Evolutionary conservation across 2,113 vertebrate species (phyloP), one percentile per base, ranked within the genome.

Genomic region (Leptodactylus fuscus): DNA sequence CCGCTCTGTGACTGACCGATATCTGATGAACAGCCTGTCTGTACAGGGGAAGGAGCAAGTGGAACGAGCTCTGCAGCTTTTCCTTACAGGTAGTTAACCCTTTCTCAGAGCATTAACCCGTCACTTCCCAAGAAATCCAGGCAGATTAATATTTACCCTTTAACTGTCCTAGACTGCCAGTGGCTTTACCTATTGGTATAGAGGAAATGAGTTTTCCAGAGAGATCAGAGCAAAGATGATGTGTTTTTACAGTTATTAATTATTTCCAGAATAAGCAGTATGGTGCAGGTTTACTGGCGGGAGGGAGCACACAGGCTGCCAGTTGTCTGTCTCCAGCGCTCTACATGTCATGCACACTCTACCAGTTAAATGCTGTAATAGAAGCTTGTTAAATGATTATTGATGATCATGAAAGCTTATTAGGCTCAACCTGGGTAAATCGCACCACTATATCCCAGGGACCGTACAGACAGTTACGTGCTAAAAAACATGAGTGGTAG

Each of bases 381-480:
- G 29, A 55, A 71, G 29, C 38, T 44, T 58, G 34, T 9, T 22
- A 41, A 55, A n/a, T 53, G 36, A 73, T 73, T 53, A 74, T 29
- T 22, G 67, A 41, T 46, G 24, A 44, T 75, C 29, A 60, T 83
- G 67, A 46, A 36, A 71, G 24, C n/a, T 46, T 60, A 83, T 46
- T 75, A 18, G 38, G 16, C 13, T 46, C 27, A 41, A 24, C 13
- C 7, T 55, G 22, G 27, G 67, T 82, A 44, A 71, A 32, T 55
- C 15, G 5, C 16, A 16, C n/a, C n/a, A 16, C 46, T 53, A 5
- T 49, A 53, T 55, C 34, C 49, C 60, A 32, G 69, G 13, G 15
- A 83, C 62, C 24, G 36, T 38, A 32, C 22, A 51, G 34, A 38
- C 3, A 12, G 5, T 36, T n/a, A 34, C 7, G 5, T 29, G 48